Evolutionary conservation across 2,888 invertebrate genomes (phyloP).

Genomic region (Dicycla oo): DNA sequence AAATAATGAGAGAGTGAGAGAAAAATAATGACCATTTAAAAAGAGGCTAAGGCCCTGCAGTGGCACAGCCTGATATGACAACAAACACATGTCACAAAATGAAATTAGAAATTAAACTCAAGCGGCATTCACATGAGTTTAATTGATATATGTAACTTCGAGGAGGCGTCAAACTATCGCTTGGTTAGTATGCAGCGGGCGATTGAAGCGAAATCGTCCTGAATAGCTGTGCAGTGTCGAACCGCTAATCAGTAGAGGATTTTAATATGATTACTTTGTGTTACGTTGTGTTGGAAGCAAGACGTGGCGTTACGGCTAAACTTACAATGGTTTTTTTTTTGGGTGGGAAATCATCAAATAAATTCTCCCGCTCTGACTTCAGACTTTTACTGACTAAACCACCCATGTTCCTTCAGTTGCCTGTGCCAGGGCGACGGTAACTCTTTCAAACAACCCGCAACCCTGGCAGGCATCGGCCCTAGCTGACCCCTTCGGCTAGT

Average conservation of each 20-base stretch:
- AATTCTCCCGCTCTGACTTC: too few species aligned
- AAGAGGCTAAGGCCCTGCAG: too few species aligned
- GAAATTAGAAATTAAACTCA: conserved; percentile 56
- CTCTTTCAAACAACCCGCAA: too few species aligned
- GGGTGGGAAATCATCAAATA: too few species aligned
- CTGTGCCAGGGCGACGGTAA: too few species aligned
- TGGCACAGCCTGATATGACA: too few species aligned
- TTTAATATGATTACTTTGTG: conserved; percentile 61
- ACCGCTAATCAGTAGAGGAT: conserved; percentile 63
- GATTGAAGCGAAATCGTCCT: conserved; percentile 83
- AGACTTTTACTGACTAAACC: too few species aligned
- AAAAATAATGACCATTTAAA: too few species aligned
- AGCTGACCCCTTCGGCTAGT: too few species aligned
- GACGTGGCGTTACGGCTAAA: neutral
- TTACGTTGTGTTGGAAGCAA: conserved; percentile 15
- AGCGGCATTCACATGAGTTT: conserved; percentile 45
- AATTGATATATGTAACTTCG: conserved; percentile 60
- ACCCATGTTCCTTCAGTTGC: too few species aligned
- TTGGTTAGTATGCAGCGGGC: conserved; percentile 77
- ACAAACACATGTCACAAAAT: conserved; percentile 24
- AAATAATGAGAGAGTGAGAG: neutral
- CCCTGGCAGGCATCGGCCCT: too few species aligned
- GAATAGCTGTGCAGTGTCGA: conserved; percentile 67
- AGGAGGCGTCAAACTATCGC: conserved; percentile 55
- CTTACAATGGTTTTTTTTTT: too few species aligned